Evolutionary conservation across 2,888 invertebrate species (phyloP).

Genomic region (Xestobium rufovillosum): DNA sequence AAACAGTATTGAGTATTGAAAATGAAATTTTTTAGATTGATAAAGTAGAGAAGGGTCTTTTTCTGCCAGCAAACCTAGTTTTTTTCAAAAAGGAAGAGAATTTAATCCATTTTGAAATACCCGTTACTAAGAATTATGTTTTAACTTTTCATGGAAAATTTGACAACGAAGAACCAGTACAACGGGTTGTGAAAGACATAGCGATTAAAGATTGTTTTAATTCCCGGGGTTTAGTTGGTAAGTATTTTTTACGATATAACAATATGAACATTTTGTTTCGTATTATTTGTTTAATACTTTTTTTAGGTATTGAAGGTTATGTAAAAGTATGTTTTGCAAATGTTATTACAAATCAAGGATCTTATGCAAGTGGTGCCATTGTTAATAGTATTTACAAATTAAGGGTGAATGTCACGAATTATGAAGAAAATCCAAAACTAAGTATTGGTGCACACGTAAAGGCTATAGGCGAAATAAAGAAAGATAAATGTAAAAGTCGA

Average conservation of each 20-base stretch:
- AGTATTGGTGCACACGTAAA: no score
- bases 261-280: not conserved
- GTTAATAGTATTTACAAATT: slow-evolving; percentile 1
- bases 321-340: not conserved
- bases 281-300: not conserved
- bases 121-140: not conserved
- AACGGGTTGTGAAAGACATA: not conserved
- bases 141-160: not conserved
- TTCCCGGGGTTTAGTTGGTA: not conserved
- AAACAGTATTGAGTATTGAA: no score
- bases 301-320: not conserved
- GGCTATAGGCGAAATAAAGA: no score
- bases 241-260: not conserved
- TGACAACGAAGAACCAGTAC: not conserved
- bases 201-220: slow-evolving; percentile 3
- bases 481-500: no score
- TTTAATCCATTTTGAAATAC: not conserved
- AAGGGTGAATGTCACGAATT: no score
- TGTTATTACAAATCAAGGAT: not conserved
- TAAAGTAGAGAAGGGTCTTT: not conserved
- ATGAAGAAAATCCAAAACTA: no score
- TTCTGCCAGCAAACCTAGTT: not conserved
- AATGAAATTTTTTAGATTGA: not conserved
- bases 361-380: slow-evolving; percentile 3
- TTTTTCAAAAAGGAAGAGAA: not conserved